Base-by-base conservation (phyloP, 2,888 invertebrate species). In the Tinea pellionella region DNA sequence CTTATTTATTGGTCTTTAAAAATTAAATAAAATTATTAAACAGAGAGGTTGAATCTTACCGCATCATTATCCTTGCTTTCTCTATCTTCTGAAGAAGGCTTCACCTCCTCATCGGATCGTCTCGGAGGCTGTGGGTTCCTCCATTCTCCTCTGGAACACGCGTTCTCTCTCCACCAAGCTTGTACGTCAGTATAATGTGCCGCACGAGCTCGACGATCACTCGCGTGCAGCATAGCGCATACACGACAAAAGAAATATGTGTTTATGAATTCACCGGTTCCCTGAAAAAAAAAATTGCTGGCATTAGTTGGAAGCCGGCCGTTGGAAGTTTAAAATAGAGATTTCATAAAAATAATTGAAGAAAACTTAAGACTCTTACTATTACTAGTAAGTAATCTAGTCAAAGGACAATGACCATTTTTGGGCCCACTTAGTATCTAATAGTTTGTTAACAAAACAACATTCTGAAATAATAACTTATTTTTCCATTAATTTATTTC, bases 221-320 rank as follows among this genome's bases (percentile, higher is more conserved):
- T 88, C 61, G 93, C 93, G 77, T 96, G 95, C 64, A 95, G 80
- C 92, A 95, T 91, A 4, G 95, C 92, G 77, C 97, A 97, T 62
- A 97, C 89, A 43, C 96, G 92, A 75, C 96, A 97, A 92, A 96
- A 96, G 84, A 96, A 97, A 77, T 92, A 96, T 18, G 98, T 98
- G 81, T 99, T 97, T 69, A 98, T 95, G 75, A 98, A 97, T 77
- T 96, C 95, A 0, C 98, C 98, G 0, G 96, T 96, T 57, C 95
- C 96, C 88, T 96, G 75, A 2, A 64, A 63, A 57, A 6, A 24
- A 24, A 3, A 24, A 24, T 24, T 24, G 6, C 6, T 6, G 24
- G 24, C 6, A 24, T 24, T 24, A 6, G n/a, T n/a, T n/a, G n/a
- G n/a, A n/a, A n/a, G n/a, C n/a, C n/a, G n/a, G n/a, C n/a, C n/a